Conservation (phyloP, 2,888 invertebrate genomes). For the Sthenelais limicola region DNA sequence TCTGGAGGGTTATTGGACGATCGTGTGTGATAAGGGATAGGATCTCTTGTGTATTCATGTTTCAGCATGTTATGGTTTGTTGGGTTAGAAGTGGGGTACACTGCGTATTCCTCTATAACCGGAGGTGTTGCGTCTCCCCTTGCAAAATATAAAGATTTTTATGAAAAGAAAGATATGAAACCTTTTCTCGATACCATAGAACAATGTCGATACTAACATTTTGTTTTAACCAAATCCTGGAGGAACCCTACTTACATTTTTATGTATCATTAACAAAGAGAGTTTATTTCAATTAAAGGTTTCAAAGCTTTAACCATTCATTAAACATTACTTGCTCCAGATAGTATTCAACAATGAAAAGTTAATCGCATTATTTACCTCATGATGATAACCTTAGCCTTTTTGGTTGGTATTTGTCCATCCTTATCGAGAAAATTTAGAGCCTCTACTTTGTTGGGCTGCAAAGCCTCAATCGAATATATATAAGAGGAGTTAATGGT, state of each 20-base stretch:
- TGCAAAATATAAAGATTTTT: not conserved
- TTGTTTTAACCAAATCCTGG: too few relatives aligned
- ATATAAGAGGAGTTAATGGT: not conserved
- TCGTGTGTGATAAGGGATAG: constrained; percentile 12
- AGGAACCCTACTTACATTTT: too few relatives aligned
- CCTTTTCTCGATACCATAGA: too few relatives aligned
- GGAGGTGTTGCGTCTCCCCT: not conserved
- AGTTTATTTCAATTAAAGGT: too few relatives aligned
- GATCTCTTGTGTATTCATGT: not conserved
- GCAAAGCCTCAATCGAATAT: not conserved
- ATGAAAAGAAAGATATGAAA: too few relatives aligned
- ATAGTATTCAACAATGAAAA: too few relatives aligned
- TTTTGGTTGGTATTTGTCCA: not conserved
- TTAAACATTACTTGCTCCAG: too few relatives aligned
- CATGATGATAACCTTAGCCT: not conserved
- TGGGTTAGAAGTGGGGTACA: constrained; percentile 12
- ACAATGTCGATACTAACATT: too few relatives aligned
- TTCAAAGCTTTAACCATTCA: too few relatives aligned
- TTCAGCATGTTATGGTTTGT: not conserved
- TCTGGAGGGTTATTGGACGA: not conserved
- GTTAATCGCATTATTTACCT: constrained; percentile 1
- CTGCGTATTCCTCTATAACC: constrained; percentile 2
- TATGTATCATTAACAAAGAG: too few relatives aligned
- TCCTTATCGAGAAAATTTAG: not conserved
- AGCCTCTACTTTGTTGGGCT: constrained; percentile 3